These are phyloP conservation scores for Ciconia stormi DNA, from an alignment of 2,113 vertebrate genomes.

Conservation along the genomic window DNA sequence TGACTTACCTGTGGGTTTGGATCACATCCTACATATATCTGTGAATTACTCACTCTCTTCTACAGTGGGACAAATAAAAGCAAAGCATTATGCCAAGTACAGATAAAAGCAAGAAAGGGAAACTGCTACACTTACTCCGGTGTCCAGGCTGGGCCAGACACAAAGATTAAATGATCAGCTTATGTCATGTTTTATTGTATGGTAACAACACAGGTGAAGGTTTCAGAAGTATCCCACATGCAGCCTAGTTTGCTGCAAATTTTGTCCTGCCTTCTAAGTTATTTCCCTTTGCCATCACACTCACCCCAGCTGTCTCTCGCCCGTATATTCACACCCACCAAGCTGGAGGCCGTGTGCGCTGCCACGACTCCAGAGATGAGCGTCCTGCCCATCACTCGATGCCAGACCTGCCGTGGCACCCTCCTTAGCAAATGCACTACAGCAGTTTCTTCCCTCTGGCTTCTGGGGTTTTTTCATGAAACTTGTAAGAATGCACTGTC, in stretches of 20 bases:
- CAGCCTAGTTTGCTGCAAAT: neutral
- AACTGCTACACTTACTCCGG: neutral
- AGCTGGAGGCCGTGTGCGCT: neutral
- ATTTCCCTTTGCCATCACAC: neutral
- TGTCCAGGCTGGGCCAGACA: neutral
- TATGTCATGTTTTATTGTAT: neutral
- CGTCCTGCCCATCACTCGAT: accelerated
- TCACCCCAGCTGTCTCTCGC: neutral
- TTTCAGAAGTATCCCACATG: neutral
- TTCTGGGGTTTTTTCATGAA: neutral
- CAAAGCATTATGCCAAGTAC: neutral
- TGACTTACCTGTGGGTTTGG: neutral
- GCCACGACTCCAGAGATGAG: neutral
- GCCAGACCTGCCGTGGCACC: neutral
- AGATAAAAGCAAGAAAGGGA: neutral
- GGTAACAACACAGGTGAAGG: neutral
- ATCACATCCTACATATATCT: neutral
- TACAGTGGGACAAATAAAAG: neutral
- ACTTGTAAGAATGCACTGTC: neutral
- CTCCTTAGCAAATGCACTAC: neutral
- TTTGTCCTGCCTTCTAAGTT: neutral
- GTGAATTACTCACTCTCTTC: neutral
- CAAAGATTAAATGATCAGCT: neutral
- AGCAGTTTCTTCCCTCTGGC: neutral
- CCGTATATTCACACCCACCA: neutral